Base-by-base conservation (phyloP, 2,113 vertebrate genomes). In the Ceyx margarethae region DNA sequence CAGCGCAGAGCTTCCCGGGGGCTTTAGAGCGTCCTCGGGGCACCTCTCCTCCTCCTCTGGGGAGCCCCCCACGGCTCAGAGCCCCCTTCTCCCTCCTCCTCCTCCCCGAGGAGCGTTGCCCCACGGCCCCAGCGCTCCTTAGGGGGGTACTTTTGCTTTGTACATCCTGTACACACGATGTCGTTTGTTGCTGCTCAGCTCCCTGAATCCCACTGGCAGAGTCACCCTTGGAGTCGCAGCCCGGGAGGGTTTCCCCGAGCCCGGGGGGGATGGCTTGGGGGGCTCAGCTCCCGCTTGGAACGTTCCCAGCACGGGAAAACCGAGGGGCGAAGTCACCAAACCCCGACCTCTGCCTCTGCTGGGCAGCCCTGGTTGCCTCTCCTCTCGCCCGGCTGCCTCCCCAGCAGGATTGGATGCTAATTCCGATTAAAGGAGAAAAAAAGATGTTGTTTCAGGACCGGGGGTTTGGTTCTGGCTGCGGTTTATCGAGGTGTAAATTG, bases 101-200 rank as follows among this genome's bases (percentile, higher is more conserved):
- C 37, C 10, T 37, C 31, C 46, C 54, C 48, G 6, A 35, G 57
- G 40, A 42, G 51, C 3, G 15, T 13, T 37, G 37, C 1, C 20
- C 28, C 57, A 56, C 0, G 0, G 53, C 43, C 66, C 53, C 40
- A 15, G 69, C 5, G 3, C 29, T 75, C 22, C 62, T 37, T 25
- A 14, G 40, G 18, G 40, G 18, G 40, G 21, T 61, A 11, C 37
- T 33, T 76, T 62, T 40, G 45, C 29, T n/a, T 5, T 53, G 1
- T n/a, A 28, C 8, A 23, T 21, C 29, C 65, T 10, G 5, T 26
- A 4, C 18, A 67, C 21, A 12, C 0, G 0, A 6, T 13, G 28
- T 19, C 37, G 37, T 37, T 37, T 37, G 37, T 37, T 37, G 26
- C 45, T 28, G n/a, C 21, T 53, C 87, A 75, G 68, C 73, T 46